Evolutionary conservation across 1,140 invertebrate genomes (phyloP).

Genomic region (Drosophila pseudoobscura): DNA sequence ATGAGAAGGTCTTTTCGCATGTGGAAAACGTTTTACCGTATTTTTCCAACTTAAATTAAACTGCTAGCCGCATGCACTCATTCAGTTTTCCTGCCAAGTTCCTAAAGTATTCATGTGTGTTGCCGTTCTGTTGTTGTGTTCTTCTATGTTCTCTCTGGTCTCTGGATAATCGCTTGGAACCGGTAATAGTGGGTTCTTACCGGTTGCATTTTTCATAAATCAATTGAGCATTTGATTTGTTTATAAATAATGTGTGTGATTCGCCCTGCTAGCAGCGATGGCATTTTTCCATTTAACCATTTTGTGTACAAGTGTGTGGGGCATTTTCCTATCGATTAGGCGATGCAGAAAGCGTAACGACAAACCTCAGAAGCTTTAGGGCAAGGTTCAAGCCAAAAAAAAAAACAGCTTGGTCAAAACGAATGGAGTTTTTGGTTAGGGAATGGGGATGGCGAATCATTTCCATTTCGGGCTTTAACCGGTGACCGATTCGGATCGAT

Average conservation of each 20-base stretch:
- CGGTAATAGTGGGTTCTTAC: conserved; percentile 48
- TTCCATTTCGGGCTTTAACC: too few relatives aligned
- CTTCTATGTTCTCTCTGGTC: not conserved
- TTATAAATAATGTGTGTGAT: conserved; percentile 40
- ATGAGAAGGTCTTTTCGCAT: conserved; percentile 12
- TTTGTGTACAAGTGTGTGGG: conserved; percentile 6
- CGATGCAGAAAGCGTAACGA: conserved; percentile 22
- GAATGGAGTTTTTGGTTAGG: conserved; percentile 14
- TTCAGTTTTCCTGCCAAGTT: conserved; percentile 54
- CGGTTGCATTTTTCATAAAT: conserved; percentile 48
- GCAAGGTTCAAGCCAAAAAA: conserved; percentile 29
- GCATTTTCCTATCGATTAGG: conserved; percentile 41
- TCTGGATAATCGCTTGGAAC: conserved; percentile 41
- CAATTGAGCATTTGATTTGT: conserved; percentile 69
- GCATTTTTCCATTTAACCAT: conserved; percentile 17
- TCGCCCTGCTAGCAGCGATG: conserved; percentile 19
- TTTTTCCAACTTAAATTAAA: conserved; percentile 38
- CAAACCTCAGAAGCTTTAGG: conserved; percentile 10
- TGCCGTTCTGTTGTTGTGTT: not conserved
- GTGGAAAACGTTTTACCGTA: conserved; percentile 30
- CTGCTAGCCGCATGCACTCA: conserved; percentile 30
- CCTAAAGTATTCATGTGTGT: conserved; percentile 4
- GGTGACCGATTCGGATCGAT: too few relatives aligned
- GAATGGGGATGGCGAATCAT: too few relatives aligned
- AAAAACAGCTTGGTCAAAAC: conserved; percentile 2